Conservation (phyloP, 2,888 invertebrate species). For the Harpalus rufipes region DNA sequence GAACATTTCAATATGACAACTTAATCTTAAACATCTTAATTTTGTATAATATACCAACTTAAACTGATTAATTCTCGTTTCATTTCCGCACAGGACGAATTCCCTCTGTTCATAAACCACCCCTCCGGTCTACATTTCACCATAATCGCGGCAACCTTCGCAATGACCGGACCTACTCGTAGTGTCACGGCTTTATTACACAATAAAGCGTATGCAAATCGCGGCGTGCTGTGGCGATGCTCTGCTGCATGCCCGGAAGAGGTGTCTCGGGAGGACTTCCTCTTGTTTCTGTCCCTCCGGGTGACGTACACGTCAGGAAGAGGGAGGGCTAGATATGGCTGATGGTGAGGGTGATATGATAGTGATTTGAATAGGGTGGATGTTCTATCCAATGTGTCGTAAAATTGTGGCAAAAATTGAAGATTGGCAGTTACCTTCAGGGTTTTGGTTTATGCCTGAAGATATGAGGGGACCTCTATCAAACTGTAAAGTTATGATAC, state of each 20-base stretch:
- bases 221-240: slow-evolving; percentile 21
- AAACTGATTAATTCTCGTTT: not conserved
- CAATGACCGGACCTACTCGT: slow-evolving; percentile 1
- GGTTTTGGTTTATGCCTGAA: not conserved
- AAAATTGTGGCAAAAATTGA: not conserved
- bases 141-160: slow-evolving; percentile 40
- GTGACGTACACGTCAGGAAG: not conserved
- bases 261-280: not conserved
- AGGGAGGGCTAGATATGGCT: not conserved
- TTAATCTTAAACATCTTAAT: too few relatives aligned
- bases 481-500: not conserved
- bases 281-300: not conserved
- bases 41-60: too few relatives aligned
- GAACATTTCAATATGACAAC: too few relatives aligned
- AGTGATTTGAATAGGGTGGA: not conserved
- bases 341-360: not conserved
- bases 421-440: not conserved
- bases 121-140: slow-evolving; percentile 20
- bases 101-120: slow-evolving; percentile 38
- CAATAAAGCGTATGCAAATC: slow-evolving; percentile 64
- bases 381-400: not conserved
- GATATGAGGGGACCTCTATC: not conserved
- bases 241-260: slow-evolving; percentile 7
- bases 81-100: not conserved
- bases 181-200: slow-evolving; percentile 55